phyloP scores from a whole-genome alignment of 2,113 vertebrate genomes.

The Lipophrys pholis region DNA sequence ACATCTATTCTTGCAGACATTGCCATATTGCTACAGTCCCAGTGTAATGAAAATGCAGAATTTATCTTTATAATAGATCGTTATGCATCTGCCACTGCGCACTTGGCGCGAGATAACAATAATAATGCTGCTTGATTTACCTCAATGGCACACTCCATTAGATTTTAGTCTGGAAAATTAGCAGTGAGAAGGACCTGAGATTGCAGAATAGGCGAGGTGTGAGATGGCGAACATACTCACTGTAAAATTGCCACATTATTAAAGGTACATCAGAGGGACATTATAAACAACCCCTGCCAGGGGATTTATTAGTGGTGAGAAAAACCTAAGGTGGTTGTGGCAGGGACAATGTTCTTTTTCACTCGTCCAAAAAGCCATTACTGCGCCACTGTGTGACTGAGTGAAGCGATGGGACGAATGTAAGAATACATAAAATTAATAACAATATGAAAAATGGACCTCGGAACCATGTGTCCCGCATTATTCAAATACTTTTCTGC shows the following conservation, averaged over 20 bases:
- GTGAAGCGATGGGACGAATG: slow-evolving; percentile 36
- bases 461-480: too few relatives aligned
- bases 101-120: slow-evolving; percentile 72
- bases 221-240: slow-evolving; percentile 57
- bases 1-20: slow-evolving; percentile 31
- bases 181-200: slow-evolving; percentile 46
- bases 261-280: slow-evolving; percentile 68
- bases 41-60: slow-evolving; percentile 61
- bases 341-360: slow-evolving; percentile 50
- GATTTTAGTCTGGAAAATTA: slow-evolving; percentile 78
- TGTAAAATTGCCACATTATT: slow-evolving; percentile 71
- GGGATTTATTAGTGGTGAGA: slow-evolving; percentile 69
- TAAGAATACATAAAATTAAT: neutral
- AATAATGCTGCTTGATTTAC: slow-evolving; percentile 79
- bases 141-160: slow-evolving; percentile 77
- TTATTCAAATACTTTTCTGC: too few relatives aligned
- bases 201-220: slow-evolving; percentile 50
- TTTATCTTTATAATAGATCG: slow-evolving; percentile 78
- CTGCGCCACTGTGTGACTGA: slow-evolving; percentile 39
- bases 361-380: slow-evolving; percentile 65
- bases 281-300: slow-evolving; percentile 72
- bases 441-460: too few relatives aligned
- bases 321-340: slow-evolving; percentile 48
- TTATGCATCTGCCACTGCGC: slow-evolving; percentile 79
- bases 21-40: slow-evolving; percentile 27